Percentiles rank a stretch among this genome's conserved stretches.
These are phyloP conservation scores for Bradypus variegatus DNA, from an alignment of 2,797 vertebrate species.

Conservation along the genomic window DNA sequence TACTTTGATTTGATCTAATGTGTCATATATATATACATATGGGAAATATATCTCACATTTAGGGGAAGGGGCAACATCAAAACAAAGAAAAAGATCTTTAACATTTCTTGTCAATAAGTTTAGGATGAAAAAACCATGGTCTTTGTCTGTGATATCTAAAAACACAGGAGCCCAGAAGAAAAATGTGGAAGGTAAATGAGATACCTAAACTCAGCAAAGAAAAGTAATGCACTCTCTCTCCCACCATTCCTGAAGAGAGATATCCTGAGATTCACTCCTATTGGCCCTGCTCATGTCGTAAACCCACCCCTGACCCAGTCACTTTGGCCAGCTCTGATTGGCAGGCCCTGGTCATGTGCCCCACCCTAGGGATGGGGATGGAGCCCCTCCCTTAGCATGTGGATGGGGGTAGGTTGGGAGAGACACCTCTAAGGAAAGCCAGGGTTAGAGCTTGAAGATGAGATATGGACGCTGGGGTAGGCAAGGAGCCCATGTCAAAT, in stretches of 20 bases:
- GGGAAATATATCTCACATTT: neutral
- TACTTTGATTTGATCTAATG: constrained; percentile 20
- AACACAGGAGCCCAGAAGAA: neutral
- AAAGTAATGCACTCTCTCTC: neutral
- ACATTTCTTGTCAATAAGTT: neutral
- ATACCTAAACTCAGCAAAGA: neutral
- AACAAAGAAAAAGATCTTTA: neutral
- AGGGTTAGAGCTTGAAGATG: neutral
- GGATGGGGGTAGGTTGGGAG: neutral
- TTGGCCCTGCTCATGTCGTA: neutral
- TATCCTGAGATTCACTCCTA: neutral
- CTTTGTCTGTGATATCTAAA: neutral
- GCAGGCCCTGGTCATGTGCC: neutral
- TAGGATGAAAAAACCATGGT: neutral
- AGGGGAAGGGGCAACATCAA: neutral
- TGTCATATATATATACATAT: too few species aligned
- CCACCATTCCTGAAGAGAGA: neutral
- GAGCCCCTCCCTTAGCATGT: neutral
- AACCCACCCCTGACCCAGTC: neutral
- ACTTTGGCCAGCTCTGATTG: neutral
- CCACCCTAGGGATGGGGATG: neutral
- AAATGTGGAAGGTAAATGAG: neutral
- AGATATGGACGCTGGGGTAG: neutral
- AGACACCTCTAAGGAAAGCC: neutral
- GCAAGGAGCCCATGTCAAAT: neutral